Conservation (phyloP, 2,113 vertebrate genomes). For the Phrynosoma platyrhinos region DNA sequence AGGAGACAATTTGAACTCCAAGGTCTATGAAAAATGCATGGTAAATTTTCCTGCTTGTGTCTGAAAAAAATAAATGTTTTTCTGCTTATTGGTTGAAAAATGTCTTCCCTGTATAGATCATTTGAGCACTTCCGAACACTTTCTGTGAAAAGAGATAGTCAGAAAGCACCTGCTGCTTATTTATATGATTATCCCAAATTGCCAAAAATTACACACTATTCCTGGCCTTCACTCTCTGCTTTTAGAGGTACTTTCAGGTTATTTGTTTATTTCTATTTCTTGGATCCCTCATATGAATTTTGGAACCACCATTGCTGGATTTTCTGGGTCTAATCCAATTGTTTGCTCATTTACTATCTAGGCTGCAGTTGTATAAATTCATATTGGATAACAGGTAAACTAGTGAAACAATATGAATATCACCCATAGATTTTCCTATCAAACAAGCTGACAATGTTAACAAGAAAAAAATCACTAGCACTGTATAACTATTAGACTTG, state of each 20-base stretch:
- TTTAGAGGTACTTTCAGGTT: not conserved
- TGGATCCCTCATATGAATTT: no score
- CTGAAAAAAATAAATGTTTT: no score
- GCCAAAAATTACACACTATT: not conserved
- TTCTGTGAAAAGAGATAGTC: not conserved
- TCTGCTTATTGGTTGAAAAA: not conserved
- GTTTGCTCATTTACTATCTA: no score
- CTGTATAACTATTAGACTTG: no score
- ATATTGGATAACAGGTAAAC: no score
- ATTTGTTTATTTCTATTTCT: not conserved
- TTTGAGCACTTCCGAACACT: not conserved
- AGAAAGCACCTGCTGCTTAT: not conserved
- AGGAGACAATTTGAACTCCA: not conserved
- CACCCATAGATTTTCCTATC: no score
- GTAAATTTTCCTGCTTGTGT: not conserved
- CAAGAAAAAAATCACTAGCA: no score
- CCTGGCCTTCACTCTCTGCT: not conserved
- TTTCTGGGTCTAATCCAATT: no score
- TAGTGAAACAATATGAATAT: no score
- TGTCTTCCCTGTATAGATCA: not conserved
- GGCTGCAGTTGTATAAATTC: no score
- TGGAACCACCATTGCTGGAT: no score
- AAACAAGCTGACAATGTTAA: no score
- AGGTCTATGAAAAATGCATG: not conserved
- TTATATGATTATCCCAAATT: not conserved